Evolutionary conservation across 2,888 invertebrate species (phyloP), one percentile per base, ranked within the genome.

Genomic region (Colostygia pectinataria): DNA sequence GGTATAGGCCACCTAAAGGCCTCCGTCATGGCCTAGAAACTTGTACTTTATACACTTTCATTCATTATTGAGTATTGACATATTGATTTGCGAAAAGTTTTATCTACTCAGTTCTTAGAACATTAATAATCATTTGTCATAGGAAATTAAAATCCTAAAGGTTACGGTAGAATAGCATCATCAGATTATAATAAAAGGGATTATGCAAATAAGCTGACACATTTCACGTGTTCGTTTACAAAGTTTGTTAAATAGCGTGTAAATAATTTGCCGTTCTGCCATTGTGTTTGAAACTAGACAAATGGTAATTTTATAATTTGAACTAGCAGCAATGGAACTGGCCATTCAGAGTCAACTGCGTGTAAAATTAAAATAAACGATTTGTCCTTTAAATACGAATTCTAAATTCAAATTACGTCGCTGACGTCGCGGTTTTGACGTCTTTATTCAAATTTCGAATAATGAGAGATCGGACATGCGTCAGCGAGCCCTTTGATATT

Each of bases 281-380:
- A 72, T 86, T 86, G 80, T 84, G 57, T 62, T 64, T 46, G 37
- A 36, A 66, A 71, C 65, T 77, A 83, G 76, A 80, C 78, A 80
- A 80, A 81, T 74, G 64, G 70, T 78, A 77, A 74, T 77, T 83
- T 76, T 77, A 77, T 77, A 83, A 83, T 83, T 83, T 74, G 57
- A 47, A 70, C 61, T 75, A 77, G 68, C 72, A 68, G 65, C 67
- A 63, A 65, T 72, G 73, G 74, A 64, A 58, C 73, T 70, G 53
- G 63, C 59, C 68, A 84, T 89, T 83, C 77, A 77, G 64, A 87
- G 53, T 85, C 85, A 87, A 87, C 85, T 79, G 89, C 83, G 88
- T 88, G 85, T 73, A 69, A 80, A 89, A 90, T 89, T 88, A 74
- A 80, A 82, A 89, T 85, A 84, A 89, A 89, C 84, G 87, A 76